phyloP scores from a whole-genome alignment of 2,113 vertebrate species.

The Tupaia tana region DNA sequence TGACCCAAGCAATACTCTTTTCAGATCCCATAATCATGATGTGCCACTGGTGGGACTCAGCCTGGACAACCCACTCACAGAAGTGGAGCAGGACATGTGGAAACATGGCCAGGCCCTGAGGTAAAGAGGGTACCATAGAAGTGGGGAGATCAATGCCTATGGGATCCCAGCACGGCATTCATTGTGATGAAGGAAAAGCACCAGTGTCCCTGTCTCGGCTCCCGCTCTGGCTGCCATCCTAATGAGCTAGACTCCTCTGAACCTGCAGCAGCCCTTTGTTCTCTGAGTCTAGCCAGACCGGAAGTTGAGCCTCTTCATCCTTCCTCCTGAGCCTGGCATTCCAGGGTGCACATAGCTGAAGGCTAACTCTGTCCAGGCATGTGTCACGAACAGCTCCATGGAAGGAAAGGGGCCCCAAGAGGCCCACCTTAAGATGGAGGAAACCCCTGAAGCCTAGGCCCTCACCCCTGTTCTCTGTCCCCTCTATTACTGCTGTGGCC shows the following conservation, averaged over 20 bases:
- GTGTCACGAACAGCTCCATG: rapidly evolving
- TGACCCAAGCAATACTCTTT: background rate
- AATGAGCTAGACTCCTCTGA: background rate
- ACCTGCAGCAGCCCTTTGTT: background rate
- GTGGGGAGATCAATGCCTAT: rapidly evolving
- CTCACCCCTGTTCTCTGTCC: background rate
- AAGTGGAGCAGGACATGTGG: background rate
- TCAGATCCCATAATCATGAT: background rate
- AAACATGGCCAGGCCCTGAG: too few species aligned
- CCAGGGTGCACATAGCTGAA: background rate
- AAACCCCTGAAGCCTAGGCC: background rate
- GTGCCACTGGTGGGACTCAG: background rate
- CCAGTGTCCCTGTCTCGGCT: background rate
- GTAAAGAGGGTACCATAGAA: background rate
- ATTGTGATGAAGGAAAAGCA: background rate
- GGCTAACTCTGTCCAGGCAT: background rate
- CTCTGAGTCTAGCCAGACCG: background rate
- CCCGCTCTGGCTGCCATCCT: background rate
- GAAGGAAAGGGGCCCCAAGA: background rate
- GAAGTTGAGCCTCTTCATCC: background rate
- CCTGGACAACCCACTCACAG: background rate
- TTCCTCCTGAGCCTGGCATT: background rate
- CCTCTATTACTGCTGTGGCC: background rate
- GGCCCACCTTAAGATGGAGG: background rate
- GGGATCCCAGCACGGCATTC: rapidly evolving